Conservation (phyloP, 2,797 vertebrate genomes). For the Danionella dracula region DNA sequence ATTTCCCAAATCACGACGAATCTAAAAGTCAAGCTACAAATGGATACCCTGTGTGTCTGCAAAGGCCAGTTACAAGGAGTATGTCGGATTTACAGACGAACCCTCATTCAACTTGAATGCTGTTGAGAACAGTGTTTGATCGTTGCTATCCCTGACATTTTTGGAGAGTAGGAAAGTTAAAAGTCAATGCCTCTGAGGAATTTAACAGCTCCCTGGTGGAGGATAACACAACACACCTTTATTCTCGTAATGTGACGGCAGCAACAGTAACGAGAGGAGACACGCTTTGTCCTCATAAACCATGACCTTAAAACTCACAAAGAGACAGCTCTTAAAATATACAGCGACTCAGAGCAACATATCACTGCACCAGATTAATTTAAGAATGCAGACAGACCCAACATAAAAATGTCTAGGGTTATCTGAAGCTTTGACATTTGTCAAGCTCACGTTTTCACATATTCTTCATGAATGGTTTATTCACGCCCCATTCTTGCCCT, state of each 20-base stretch:
- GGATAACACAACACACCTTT: not conserved
- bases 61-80: too few species aligned
- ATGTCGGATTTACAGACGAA: not conserved
- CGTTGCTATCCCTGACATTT: not conserved
- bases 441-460: too few species aligned
- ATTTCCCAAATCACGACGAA: too few species aligned
- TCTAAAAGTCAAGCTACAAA: too few species aligned
- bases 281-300: slow-evolving; percentile 10
- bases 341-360: not conserved
- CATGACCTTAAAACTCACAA: slow-evolving; percentile 6
- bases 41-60: too few species aligned
- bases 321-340: not conserved
- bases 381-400: not conserved
- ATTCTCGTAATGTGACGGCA: not conserved
- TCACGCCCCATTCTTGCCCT: too few species aligned
- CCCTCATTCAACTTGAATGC: not conserved
- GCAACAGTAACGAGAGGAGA: not conserved
- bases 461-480: too few species aligned
- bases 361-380: not conserved
- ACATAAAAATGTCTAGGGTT: not conserved
- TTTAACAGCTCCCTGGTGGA: slow-evolving; percentile 15
- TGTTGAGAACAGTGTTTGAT: not conserved
- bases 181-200: slow-evolving; percentile 5
- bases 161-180: not conserved
- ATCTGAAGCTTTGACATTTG: too few species aligned